Evolutionary conservation across 2,888 invertebrate genomes (phyloP), one percentile per base, ranked within the genome.

Genomic region (Liopterus haemorrhoidalis): DNA sequence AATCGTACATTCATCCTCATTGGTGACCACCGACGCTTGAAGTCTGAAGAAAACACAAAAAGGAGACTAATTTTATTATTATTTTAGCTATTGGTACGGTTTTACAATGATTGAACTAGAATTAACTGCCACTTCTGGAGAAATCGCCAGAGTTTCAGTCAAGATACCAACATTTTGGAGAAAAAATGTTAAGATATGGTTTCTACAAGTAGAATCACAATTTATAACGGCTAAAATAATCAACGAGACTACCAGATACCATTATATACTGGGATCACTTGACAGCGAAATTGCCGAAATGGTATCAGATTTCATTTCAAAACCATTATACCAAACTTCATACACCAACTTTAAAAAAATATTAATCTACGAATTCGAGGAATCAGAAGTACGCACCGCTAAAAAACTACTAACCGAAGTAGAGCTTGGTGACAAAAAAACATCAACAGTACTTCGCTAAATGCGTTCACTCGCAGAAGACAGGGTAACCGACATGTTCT

Each of bases 381-480:
- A 31, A 3, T 31, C 14, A 2, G 31, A 31, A 31, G 31, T n/a
- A 12, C 31, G 31, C 3, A 31, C 14, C 3, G 28, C 31, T 11
- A 31, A 31, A 9, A 31, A 15, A 31, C 19, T 31, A 2, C 14
- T 14, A 4, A 6, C 14, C 19, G 16, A 31, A 14, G 48, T 55
- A 4, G 52, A 56, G 28, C 36, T 59, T 5, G 56, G 57, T 14
- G 55, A 54, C 41, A 39, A 49, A 33, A 52, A 52, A 30, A 54
- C 54, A 12, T 55, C 57, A 11, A 51, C 54, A 12, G 45, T 58
- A 3, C 39, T 54, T 1, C 45, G 52, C 2, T 52, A 59, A 18
- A 54, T 57, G 51, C 45, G 36, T 11, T 36, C 38, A 15, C 46
- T 58, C 4, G 54, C 53, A 6, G 52, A 51, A 8, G 47, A 38